Conservation (phyloP, 2,888 invertebrate species). For the Drosophila prolongata region DNA sequence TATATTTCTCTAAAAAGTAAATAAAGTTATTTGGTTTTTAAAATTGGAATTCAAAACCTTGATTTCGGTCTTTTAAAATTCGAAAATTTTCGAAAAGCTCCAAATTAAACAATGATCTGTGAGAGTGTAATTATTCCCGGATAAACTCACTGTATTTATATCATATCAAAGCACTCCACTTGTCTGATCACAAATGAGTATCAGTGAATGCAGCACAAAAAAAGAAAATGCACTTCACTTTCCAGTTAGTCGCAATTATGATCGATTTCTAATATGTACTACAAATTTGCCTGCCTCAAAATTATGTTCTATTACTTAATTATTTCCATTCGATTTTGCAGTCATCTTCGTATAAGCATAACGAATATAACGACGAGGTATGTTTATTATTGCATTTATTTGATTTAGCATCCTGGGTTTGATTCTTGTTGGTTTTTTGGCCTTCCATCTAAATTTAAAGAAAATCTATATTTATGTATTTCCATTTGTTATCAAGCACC, state of each 20-base stretch:
- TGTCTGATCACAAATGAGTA: background rate
- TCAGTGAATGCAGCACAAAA: constrained; percentile 10
- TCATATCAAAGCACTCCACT: background rate
- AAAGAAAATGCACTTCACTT: constrained; percentile 16
- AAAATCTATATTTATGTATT: background rate
- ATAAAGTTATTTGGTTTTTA: no score
- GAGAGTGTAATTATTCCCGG: background rate
- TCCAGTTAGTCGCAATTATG: constrained; percentile 17
- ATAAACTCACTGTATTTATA: background rate
- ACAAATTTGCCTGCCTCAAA: constrained; percentile 33
- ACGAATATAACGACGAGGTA: constrained; percentile 79
- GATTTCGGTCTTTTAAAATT: no score
- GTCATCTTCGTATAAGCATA: constrained; percentile 78
- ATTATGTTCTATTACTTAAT: constrained; percentile 58
- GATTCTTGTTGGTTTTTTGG: constrained; percentile 11
- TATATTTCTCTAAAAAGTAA: no score
- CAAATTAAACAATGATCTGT: no score
- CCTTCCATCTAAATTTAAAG: background rate
- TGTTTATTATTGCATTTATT: constrained; percentile 68
- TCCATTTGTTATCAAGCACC: constrained; percentile 11
- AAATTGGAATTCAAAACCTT: no score
- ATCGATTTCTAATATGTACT: constrained; percentile 6
- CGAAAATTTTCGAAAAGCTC: no score
- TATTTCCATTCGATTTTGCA: constrained; percentile 71
- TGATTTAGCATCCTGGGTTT: constrained; percentile 35